Evolutionary conservation across 2,113 vertebrate genomes (phyloP), one percentile per base, ranked within the genome.

Genomic region (Peucedramus taeniatus): DNA sequence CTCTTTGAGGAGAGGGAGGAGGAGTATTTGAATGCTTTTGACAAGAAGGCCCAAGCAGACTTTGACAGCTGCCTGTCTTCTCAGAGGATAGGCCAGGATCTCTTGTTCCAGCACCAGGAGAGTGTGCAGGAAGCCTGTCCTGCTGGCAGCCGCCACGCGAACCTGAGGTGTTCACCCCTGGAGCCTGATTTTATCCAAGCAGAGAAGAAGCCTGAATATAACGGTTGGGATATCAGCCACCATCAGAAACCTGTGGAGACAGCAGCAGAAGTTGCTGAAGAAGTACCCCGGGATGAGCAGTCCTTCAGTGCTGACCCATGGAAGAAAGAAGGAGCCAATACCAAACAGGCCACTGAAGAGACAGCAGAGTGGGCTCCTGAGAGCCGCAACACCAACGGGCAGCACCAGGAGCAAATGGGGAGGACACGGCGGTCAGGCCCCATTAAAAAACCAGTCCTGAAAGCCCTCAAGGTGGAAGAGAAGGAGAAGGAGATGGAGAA

Each of bases 391-490:
- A 85, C 96, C 40, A 60, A 94, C 42, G 44, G 54, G 81, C 99
- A 99, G 90, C 98, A 98, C 3, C 98, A 98, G 26, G 99, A 99
- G 95, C 98, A 97, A 30, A 98, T 97, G 3, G 97, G 98, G 16
- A 98, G 99, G 68, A 98, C 97, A 3, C 98, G 99, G 45, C 97
- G 99, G 91, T 99, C 99, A 0, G 99, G 99, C 5, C 99, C 99
- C 4, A 99, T 99, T 93, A 99, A 99, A 98, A 99, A 99, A 44
- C 99, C 99, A 0, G 99, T 99, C 71, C 98, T 99, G 35, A 99
- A 99, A 94, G 99, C 99, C 83, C 98, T 99, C 31, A 99, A 99
- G 91, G 99, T 99, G 7, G 99, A 99, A 77, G 99, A 99, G 66
- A 99, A 99, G 84, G 99, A 99, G 83, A 99, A 99, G 70, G 99